These are phyloP conservation scores for Drosophila kanapiae DNA, from an alignment of 1,140 invertebrate species.

Conservation along the genomic window DNA sequence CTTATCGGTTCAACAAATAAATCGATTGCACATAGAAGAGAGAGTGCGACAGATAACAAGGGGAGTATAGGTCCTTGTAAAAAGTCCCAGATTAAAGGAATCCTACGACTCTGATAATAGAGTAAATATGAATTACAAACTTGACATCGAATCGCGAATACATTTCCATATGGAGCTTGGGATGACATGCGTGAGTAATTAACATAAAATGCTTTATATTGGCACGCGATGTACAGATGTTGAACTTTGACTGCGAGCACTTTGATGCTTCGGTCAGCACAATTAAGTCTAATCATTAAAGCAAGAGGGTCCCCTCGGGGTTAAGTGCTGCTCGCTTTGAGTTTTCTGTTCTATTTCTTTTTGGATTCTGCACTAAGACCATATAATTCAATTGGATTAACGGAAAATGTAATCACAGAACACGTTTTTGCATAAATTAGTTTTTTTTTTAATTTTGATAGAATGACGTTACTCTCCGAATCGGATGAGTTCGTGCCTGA, in stretches of 20 bases:
- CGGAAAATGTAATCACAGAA: not conserved
- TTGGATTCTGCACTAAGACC: slow-evolving; percentile 9
- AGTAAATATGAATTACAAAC: not conserved
- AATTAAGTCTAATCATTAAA: slow-evolving; percentile 65
- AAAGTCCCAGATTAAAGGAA: not conserved
- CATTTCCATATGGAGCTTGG: not conserved
- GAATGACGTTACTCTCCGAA: slow-evolving; percentile 32
- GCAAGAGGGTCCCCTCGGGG: slow-evolving; percentile 38
- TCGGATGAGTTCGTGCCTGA: slow-evolving; percentile 29
- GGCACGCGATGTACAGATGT: slow-evolving; percentile 46
- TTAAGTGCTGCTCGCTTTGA: slow-evolving; percentile 51
- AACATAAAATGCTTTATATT: slow-evolving; percentile 34
- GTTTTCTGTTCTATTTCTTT: slow-evolving; percentile 2
- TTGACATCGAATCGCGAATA: not conserved
- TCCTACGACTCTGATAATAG: not conserved
- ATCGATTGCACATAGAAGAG: not conserved
- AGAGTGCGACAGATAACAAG: not conserved
- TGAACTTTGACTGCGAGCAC: slow-evolving; percentile 36
- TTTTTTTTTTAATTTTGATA: slow-evolving; percentile 12
- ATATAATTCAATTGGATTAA: slow-evolving; percentile 8
- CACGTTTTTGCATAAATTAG: slow-evolving; percentile 13
- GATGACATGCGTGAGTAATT: slow-evolving; percentile 21
- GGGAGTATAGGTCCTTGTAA: not conserved
- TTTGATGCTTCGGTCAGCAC: slow-evolving; percentile 41
- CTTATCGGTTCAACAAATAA: not conserved